A percentile compares a stretch with the other conserved stretches of the same genome.
Conservation (phyloP, 2,113 vertebrate genomes). For the Eira barbara region DNA sequence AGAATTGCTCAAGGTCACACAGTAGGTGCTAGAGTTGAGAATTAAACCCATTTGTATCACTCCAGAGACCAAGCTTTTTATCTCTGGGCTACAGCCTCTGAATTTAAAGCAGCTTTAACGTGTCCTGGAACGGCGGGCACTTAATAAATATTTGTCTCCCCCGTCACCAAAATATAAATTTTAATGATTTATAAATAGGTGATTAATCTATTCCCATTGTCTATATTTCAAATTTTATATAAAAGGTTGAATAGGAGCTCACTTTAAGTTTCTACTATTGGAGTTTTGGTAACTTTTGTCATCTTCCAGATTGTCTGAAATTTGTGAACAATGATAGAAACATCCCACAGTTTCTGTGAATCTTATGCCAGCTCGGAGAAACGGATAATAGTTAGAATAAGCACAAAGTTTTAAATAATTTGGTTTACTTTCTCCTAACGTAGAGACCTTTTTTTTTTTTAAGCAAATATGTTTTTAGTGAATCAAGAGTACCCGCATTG, state of each 20-base stretch:
- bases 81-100: background rate
- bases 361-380: background rate
- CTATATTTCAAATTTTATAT: background rate
- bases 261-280: background rate
- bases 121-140: accelerated
- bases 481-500: background rate
- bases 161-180: background rate
- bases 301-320: background rate
- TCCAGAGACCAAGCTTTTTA: background rate
- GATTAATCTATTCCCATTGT: background rate
- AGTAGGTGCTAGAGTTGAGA: background rate
- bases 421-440: background rate
- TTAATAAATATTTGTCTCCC: background rate
- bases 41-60: background rate
- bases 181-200: background rate
- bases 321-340: background rate
- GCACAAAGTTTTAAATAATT: background rate
- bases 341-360: background rate
- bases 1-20: background rate
- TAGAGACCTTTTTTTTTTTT: background rate
- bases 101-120: background rate
- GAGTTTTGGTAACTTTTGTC: background rate
- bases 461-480: background rate
- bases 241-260: background rate
- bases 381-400: background rate